Conservation (phyloP, 2,888 invertebrate genomes). For the Caenorhabditis sp. region DNA sequence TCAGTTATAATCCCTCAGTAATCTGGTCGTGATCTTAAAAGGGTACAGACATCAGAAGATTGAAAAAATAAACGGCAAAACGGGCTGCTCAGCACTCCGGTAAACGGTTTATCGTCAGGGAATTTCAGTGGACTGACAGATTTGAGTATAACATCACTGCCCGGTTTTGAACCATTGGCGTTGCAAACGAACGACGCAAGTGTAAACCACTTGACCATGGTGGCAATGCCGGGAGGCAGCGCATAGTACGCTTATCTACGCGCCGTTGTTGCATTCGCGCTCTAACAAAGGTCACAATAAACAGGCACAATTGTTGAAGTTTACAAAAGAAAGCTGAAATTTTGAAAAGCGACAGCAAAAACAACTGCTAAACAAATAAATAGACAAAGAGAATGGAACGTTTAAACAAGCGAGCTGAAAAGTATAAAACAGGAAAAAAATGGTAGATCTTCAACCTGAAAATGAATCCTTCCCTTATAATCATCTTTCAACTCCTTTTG, state of each 20-base stretch:
- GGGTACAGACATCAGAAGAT: constrained; percentile 83
- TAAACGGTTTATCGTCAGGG: constrained; percentile 44
- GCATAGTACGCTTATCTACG: not conserved
- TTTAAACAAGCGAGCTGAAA: constrained; percentile 23
- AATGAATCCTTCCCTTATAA: not conserved
- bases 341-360: not conserved
- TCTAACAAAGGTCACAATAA: too few relatives aligned
- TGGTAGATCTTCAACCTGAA: not conserved
- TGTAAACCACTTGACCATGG: constrained; percentile 41
- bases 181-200: not conserved
- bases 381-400: not conserved
- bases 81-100: constrained; percentile 49
- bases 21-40: constrained; percentile 86
- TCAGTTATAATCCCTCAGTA: constrained; percentile 89
- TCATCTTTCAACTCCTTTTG: not conserved
- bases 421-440: constrained; percentile 2
- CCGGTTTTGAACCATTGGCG: constrained; percentile 26
- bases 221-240: not conserved
- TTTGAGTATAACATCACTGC: constrained; percentile 54
- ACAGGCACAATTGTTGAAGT: too few relatives aligned
- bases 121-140: constrained; percentile 63
- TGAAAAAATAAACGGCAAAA: not conserved
- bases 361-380: constrained; percentile 10
- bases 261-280: too few relatives aligned
- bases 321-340: constrained; percentile 7